Percentiles rank a stretch among this genome's conserved stretches.
Conservation (phyloP, 2,113 vertebrate species). For the Labeo catla region DNA sequence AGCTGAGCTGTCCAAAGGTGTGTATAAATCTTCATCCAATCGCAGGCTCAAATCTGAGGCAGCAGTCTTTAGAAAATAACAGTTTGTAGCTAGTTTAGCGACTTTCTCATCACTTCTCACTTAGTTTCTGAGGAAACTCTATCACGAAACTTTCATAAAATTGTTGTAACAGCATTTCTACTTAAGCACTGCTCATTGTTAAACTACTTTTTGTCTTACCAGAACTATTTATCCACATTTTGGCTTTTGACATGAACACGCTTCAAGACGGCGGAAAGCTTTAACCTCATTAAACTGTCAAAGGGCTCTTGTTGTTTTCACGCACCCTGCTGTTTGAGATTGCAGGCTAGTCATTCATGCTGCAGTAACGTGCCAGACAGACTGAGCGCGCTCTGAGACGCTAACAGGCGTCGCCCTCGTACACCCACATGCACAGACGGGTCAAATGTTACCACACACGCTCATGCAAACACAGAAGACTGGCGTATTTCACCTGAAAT, state of each 20-base stretch:
- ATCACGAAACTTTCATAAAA: background rate
- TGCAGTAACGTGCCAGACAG: constrained; percentile 39
- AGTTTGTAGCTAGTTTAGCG: background rate
- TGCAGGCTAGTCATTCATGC: constrained; percentile 26
- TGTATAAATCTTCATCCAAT: background rate
- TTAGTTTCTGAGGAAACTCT: background rate
- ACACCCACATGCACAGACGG: background rate
- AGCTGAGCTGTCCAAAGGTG: constrained; percentile 13
- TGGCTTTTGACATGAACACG: too few relatives aligned
- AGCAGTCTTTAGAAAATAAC: background rate
- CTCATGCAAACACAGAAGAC: background rate
- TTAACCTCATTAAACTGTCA: constrained; percentile 24
- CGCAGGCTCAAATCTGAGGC: background rate
- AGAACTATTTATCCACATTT: background rate
- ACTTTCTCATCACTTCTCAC: constrained; percentile 35
- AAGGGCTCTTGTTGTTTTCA: background rate
- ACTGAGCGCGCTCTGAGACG: background rate
- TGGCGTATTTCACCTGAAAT: background rate
- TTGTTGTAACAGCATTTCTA: background rate
- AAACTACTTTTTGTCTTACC: background rate
- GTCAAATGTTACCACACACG: constrained; percentile 10
- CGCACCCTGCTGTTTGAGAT: constrained; percentile 11
- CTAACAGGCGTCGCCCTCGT: constrained; percentile 1
- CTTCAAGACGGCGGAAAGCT: background rate
- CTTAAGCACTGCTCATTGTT: background rate